Evolutionary conservation across 2,888 invertebrate genomes (phyloP), one percentile per base, ranked within the genome.

Genomic region (Acrobasis repandana): DNA sequence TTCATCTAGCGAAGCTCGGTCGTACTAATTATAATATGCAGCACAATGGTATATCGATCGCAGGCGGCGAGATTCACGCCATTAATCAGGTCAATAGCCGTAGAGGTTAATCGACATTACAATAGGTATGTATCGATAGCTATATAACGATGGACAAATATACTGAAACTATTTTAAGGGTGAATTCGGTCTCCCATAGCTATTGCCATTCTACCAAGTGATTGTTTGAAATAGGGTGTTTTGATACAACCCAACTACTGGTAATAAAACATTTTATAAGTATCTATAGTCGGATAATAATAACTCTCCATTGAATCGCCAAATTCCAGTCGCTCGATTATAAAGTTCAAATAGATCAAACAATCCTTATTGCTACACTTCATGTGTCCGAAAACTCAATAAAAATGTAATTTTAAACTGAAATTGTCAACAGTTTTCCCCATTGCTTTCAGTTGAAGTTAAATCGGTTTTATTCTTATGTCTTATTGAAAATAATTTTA

Each of bases 291-390:
- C 43, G 1, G 11, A 43, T 14, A 38, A 11, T 28, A 56, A 43
- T 20, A 56, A 46, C 10, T 56, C 56, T 5, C 9, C 16, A 16
- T 57, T 18, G 34, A 28, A 36, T 38, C 43, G 50, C 14, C 15
- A 28, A 47, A 48, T 28, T 16, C 15, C 16, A 10, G 38, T 50
- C 49, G 50, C 50, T 28, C 20, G 20, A 38, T 43, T 51, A 59
- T 51, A 59, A 59, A 59, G 43, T 58, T 58, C 9, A 18, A 18
- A 47, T 20, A 59, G 51, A 59, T 59, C 43, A 59, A 51, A 59
- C 59, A 15, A 36, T 43, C 46, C 51, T 51, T 59, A 59, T 20
- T 38, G 59, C 50, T 59, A n/a, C 51, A 18, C 57, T 58, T 48
- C 15, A 48, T 38, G 36, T 48, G 48, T 58, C 49, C 57, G 11